Percentiles rank a stretch among this genome's conserved stretches.
phyloP scores from a whole-genome alignment of 64 coral and sea anemone species.

The Montipora capricornis region DNA sequence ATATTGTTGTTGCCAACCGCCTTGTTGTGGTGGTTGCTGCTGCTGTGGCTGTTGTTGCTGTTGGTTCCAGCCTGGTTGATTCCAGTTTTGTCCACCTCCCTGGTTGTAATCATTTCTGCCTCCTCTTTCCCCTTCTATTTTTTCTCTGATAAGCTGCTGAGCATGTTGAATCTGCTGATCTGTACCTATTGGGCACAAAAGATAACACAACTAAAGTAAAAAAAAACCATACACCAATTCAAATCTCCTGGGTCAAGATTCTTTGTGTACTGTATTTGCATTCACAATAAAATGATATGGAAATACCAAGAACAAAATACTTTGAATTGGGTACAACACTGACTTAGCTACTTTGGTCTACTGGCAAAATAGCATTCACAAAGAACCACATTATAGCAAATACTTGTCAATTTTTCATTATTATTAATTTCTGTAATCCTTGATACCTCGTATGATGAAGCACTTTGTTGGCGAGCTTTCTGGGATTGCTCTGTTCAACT shows the following conservation, averaged over 20 bases:
- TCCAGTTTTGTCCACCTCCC: constrained; percentile 51
- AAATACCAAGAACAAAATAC: no score
- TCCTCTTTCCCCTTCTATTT: constrained; percentile 64
- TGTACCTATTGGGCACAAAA: constrained; percentile 42
- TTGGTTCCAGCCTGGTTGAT: constrained; percentile 66
- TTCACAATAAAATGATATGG: no score
- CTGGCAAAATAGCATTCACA: no score
- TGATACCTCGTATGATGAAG: constrained; percentile 88
- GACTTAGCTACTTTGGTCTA: no score
- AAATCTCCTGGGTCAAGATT: no score
- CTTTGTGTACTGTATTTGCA: no score
- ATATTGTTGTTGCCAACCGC: constrained; percentile 44
- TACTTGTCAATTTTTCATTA: no score
- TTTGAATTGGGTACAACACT: no score
- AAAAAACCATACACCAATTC: not conserved
- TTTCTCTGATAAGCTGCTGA: constrained; percentile 80
- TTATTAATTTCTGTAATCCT: not conserved
- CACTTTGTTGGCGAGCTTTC: constrained; percentile 92
- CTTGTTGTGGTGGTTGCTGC: constrained; percentile 55
- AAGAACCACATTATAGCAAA: no score
- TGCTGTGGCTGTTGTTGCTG: constrained; percentile 52
- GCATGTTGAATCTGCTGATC: constrained; percentile 89
- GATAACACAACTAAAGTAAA: not conserved
- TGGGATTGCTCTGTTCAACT: constrained; percentile 91
- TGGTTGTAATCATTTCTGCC: constrained; percentile 59